Conservation (phyloP, 2,888 invertebrate genomes). For the Heteromurus nitidus region DNA sequence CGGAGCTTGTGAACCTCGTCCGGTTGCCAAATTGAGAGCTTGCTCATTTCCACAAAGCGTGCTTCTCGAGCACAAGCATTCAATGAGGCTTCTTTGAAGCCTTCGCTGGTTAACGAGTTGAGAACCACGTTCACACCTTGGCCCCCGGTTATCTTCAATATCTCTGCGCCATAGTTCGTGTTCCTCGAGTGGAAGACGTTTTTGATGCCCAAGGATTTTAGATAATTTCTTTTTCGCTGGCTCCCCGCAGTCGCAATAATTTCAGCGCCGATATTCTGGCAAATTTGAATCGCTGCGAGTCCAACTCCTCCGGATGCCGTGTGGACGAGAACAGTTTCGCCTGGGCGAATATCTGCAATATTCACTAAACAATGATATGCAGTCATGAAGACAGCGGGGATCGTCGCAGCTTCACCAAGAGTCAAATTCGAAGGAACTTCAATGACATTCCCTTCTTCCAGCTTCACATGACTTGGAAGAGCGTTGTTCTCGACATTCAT, state of each 20-base stretch:
- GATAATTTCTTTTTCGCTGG: conserved; percentile 55
- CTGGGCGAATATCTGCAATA: conserved; percentile 26
- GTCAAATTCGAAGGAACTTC: conserved; percentile 24
- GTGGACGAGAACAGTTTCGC: conserved; percentile 40
- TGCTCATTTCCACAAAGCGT: conserved; percentile 66
- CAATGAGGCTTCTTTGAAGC: conserved; percentile 62
- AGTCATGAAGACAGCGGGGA: conserved; percentile 41
- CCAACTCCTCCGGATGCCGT: conserved; percentile 58
- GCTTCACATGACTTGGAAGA: conserved; percentile 52
- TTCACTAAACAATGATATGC: conserved; percentile 45
- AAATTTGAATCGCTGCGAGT: conserved; percentile 38
- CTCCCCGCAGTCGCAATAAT: conserved; percentile 66
- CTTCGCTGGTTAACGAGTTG: conserved; percentile 61
- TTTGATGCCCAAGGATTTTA: conserved; percentile 55
- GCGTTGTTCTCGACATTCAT: conserved; percentile 47
- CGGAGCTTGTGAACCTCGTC: conserved; percentile 55
- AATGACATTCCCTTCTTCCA: conserved; percentile 25
- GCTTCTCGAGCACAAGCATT: conserved; percentile 45
- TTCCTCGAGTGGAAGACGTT: conserved; percentile 64
- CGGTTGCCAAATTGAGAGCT: conserved; percentile 51
- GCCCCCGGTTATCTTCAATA: conserved; percentile 32
- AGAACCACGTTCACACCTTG: conserved; percentile 64
- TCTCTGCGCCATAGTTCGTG: conserved; percentile 48
- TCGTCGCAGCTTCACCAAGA: conserved; percentile 32
- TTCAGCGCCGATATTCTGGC: conserved; percentile 36